Percentiles rank a stretch among this genome's conserved stretches.
Conservation (phyloP, 2,888 invertebrate species). For the Halocaridina rubra region DNA sequence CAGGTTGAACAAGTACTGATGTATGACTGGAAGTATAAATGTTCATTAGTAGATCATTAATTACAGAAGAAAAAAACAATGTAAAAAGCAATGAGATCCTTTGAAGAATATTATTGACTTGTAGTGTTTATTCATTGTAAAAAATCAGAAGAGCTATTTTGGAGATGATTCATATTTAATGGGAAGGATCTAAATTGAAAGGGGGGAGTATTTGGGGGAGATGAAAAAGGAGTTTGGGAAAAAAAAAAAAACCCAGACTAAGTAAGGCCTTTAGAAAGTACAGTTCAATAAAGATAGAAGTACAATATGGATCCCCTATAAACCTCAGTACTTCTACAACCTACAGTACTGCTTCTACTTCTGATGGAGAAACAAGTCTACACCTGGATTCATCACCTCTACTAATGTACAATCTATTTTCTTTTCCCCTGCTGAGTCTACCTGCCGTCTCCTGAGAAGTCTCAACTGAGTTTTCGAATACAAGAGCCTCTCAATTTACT, state of each 20-base stretch:
- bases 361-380: not conserved
- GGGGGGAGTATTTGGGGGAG: too few species aligned
- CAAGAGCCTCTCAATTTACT: conserved; percentile 57
- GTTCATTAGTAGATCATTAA: conserved; percentile 3
- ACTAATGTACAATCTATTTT: conserved; percentile 66
- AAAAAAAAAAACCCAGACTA: too few species aligned
- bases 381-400: conserved; percentile 56
- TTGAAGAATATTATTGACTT: too few species aligned
- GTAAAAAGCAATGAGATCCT: too few species aligned
- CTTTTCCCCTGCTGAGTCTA: conserved; percentile 65
- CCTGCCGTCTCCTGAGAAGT: conserved; percentile 64
- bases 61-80: not conserved
- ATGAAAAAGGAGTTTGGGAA: too few species aligned
- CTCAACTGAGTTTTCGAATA: conserved; percentile 56
- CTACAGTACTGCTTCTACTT: not conserved
- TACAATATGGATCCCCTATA: not conserved
- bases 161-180: too few species aligned
- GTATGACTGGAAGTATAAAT: conserved; percentile 41
- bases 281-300: too few species aligned
- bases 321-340: conserved; percentile 14
- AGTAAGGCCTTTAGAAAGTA: not conserved
- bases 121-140: too few species aligned
- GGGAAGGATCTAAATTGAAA: too few species aligned
- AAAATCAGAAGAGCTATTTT: too few species aligned
- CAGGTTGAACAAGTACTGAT: conserved; percentile 19